Conservation (phyloP, 2,888 invertebrate species). For the Coleophora deauratella region DNA sequence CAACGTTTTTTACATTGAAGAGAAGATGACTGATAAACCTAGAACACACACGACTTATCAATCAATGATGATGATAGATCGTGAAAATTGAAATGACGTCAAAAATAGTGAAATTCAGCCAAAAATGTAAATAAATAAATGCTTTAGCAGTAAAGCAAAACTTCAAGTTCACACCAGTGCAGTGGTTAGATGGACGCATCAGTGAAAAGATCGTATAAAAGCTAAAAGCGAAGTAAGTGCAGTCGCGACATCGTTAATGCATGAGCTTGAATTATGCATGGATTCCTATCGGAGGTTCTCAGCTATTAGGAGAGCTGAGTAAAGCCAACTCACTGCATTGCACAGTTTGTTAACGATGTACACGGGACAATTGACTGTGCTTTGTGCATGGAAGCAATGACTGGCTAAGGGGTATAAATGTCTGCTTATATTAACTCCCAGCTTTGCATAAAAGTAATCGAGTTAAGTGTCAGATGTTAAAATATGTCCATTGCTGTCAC, state of each 20-base stretch:
- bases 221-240: conserved; percentile 38
- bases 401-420: too few species aligned
- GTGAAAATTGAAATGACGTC: too few species aligned
- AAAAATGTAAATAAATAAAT: conserved; percentile 25
- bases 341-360: conserved; percentile 17
- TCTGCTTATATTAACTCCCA: too few species aligned
- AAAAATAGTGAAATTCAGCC: neutral
- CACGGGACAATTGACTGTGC: conserved; percentile 22
- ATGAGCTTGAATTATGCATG: conserved; percentile 62
- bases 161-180: conserved; percentile 23
- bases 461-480: too few species aligned
- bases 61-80: too few species aligned
- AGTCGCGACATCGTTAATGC: conserved; percentile 48
- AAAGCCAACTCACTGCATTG: conserved; percentile 24
- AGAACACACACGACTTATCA: conserved; percentile 4
- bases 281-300: conserved; percentile 43
- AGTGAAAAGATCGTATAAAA: conserved; percentile 37
- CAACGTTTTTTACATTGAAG: too few species aligned
- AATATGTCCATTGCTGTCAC: too few species aligned
- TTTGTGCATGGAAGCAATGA: conserved; percentile 23
- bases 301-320: conserved; percentile 40
- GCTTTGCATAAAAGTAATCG: too few species aligned
- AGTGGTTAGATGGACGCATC: conserved; percentile 17
- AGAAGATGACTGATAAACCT: conserved; percentile 6
- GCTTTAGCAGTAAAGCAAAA: conserved; percentile 25